Evolutionary conservation across 2,113 vertebrate genomes (phyloP), one percentile per base, ranked within the genome.

Genomic region (Riparia riparia): DNA sequence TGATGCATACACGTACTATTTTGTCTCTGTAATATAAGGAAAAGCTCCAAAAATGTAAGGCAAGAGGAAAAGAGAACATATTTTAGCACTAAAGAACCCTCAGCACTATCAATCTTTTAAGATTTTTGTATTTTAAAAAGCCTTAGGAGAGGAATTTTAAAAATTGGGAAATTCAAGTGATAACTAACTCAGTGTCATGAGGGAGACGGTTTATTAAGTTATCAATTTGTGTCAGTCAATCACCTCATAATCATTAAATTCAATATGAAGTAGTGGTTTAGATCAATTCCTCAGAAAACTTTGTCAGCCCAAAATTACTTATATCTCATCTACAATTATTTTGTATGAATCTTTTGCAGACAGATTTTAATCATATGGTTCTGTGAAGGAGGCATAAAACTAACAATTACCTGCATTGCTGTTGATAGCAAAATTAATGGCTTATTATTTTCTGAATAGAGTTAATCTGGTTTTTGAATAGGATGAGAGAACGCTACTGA

Each of bases 301-400:
- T 87, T 79, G 49, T 82, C 78, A 85, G 57, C 32, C n/a, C 37
- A 3, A 92, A 60, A 89, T 92, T 84, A 66, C 39, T 73, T 90
- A 22, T 68, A 47, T 72, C 31, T 91, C 49, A 79, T 91, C 57
- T 86, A 28, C 56, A 60, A 68, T 94, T 81, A 74, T 34, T 71
- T 81, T 84, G 29, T n/a, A 72, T 64, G 13, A 69, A 72, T 89
- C 37, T 76, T 79, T 76, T 87, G 31, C 65, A 93, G 61, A 49
- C 83, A 72, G 69, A 91, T 91, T 77, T 86, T 96, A 89, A 89
- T 94, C 49, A 76, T 82, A 79, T 42, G 54, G n/a, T 82, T 93
- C 61, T 84, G 16, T 61, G 72, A 81, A 84, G 51, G 47, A 92
- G 32, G 32, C 32, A 89, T 81, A 82, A 89, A 95, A 68, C 51